phyloP scores from a whole-genome alignment of 2,888 invertebrate species.

The Drosophila mimica region DNA sequence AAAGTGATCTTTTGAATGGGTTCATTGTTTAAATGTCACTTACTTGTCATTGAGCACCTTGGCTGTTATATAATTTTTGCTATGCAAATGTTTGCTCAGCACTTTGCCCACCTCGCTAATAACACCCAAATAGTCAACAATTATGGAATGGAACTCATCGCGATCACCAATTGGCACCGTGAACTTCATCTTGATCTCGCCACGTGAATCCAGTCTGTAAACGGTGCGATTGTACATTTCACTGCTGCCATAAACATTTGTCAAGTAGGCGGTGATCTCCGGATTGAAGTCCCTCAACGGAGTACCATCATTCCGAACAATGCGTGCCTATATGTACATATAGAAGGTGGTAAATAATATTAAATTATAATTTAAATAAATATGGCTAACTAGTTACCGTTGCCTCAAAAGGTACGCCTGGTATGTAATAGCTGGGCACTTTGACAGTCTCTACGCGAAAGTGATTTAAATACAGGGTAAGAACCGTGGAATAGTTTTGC shows the following conservation, averaged over 20 bases:
- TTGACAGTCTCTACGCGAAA: constrained; percentile 92
- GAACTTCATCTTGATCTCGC: constrained; percentile 83
- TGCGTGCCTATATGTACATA: constrained; percentile 86
- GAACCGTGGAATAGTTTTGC: constrained; percentile 92
- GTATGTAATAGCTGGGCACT: constrained; percentile 96
- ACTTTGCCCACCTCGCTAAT: constrained; percentile 85
- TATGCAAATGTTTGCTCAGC: constrained; percentile 80
- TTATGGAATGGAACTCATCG: constrained; percentile 83
- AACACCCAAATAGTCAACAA: constrained; percentile 90
- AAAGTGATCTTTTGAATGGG: background rate
- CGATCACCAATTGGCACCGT: constrained; percentile 82
- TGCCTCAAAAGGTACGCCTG: constrained; percentile 90
- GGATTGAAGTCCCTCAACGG: constrained; percentile 88
- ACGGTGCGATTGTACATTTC: constrained; percentile 83
- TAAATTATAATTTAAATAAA: too few relatives aligned
- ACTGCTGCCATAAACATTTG: constrained; percentile 83
- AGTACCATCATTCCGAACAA: constrained; percentile 90
- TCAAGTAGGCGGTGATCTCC: constrained; percentile 85
- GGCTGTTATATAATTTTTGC: constrained; percentile 84
- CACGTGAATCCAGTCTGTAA: constrained; percentile 78
- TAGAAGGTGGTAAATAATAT: background rate
- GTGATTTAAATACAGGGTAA: constrained; percentile 92
- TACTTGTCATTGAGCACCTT: constrained; percentile 86
- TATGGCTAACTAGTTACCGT: constrained; percentile 63
- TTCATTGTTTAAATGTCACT: constrained; percentile 39